A percentile compares a stretch with the other conserved stretches of the same genome.
Evolutionary conservation across 2,888 invertebrate species (phyloP).

Genomic region (Girardia tigrina): DNA sequence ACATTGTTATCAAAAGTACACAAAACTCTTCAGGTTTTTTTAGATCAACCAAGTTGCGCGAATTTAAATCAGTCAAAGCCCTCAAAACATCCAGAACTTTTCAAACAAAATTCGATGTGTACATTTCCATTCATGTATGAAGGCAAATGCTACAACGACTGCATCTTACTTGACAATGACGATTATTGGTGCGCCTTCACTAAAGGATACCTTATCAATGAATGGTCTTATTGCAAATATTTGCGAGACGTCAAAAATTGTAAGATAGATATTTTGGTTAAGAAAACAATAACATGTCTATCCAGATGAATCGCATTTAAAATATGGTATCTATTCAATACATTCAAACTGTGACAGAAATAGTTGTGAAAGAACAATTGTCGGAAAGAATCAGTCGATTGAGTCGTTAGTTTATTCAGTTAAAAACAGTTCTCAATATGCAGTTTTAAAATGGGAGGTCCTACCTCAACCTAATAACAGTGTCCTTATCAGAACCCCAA

Average conservation of each 20-base stretch:
- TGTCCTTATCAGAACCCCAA: neutral
- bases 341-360: neutral
- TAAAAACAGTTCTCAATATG: neutral
- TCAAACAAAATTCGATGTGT: neutral
- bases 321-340: neutral
- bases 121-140: neutral
- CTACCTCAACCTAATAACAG: neutral
- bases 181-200: neutral
- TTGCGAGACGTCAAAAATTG: neutral
- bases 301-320: neutral
- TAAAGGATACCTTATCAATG: neutral
- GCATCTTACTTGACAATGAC: neutral
- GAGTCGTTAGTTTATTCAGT: neutral
- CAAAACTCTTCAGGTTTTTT: too few relatives aligned
- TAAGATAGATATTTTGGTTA: too few relatives aligned
- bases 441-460: neutral
- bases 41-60: neutral
- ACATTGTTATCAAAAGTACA: too few relatives aligned
- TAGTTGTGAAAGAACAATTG: neutral
- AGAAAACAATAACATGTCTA: too few relatives aligned
- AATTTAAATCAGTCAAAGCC: neutral
- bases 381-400: neutral
- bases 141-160: neutral
- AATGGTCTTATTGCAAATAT: neutral
- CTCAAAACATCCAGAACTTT: neutral